Conservation (phyloP, 1,140 invertebrate genomes). For the Ceratina japonica region DNA sequence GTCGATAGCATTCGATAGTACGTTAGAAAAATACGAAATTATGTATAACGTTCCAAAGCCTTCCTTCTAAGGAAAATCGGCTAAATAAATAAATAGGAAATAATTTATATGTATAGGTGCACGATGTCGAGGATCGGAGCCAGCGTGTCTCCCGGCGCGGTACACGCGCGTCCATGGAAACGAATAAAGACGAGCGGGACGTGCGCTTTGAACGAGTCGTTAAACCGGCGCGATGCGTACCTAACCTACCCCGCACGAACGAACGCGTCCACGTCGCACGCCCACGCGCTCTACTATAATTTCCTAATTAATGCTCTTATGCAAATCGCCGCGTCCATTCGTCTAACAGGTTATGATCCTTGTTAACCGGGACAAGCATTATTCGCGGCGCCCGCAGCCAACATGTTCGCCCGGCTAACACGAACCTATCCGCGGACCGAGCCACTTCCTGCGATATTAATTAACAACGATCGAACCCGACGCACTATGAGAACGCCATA, state of each 20-base stretch:
- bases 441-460: conserved; percentile 66
- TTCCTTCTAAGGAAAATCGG: too few species aligned
- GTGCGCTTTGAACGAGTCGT: conserved; percentile 40
- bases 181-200: conserved; percentile 1
- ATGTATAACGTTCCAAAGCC: too few species aligned
- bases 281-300: conserved; percentile 63
- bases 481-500: conserved; percentile 47
- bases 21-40: too few species aligned
- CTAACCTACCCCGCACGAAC: neutral
- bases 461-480: conserved; percentile 4
- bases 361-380: conserved; percentile 68
- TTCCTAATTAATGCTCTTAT: conserved; percentile 71
- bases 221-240: conserved; percentile 36
- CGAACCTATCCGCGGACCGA: conserved; percentile 17
- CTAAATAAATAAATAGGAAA: neutral
- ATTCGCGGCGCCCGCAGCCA: conserved; percentile 49
- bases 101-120: too few species aligned
- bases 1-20: too few species aligned
- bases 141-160: neutral
- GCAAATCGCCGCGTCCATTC: conserved; percentile 69
- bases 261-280: neutral
- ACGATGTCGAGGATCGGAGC: neutral
- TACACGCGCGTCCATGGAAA: too few species aligned
- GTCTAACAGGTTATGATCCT: conserved; percentile 61
- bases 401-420: conserved; percentile 37